These are phyloP conservation scores for Cynopterus sphinx DNA, from an alignment of 2,797 vertebrate species.

Conservation along the genomic window DNA sequence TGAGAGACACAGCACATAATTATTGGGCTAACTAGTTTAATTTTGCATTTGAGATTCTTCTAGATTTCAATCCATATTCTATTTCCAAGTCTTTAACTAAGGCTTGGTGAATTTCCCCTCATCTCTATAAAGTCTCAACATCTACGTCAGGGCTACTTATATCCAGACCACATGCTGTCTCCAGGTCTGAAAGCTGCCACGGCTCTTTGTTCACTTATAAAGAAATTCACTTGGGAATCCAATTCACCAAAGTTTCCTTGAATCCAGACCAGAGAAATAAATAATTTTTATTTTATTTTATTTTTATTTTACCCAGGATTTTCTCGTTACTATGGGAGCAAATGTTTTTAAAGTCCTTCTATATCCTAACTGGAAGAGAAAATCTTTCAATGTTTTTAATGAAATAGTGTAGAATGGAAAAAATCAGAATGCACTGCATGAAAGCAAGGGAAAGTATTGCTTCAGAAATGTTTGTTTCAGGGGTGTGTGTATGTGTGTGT, in stretches of 20 bases:
- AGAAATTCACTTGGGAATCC: background rate
- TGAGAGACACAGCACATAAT: background rate
- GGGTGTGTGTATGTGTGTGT: background rate
- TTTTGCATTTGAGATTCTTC: constrained; percentile 15
- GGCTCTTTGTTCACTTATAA: background rate
- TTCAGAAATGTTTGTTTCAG: background rate
- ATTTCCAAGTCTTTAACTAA: background rate
- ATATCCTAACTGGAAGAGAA: background rate
- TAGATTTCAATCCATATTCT: constrained; percentile 5
- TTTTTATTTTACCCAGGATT: background rate
- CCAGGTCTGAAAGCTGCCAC: background rate
- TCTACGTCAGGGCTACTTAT: background rate
- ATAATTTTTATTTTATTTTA: background rate
- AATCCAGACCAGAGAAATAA: background rate
- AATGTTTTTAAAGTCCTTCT: constrained; percentile 19
- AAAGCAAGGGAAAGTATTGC: background rate
- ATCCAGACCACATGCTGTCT: background rate
- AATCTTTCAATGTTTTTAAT: constrained; percentile 23
- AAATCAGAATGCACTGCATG: background rate
- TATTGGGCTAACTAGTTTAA: background rate
- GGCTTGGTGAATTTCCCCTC: background rate
- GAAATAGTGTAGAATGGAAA: background rate
- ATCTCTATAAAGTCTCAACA: background rate
- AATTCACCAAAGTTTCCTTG: background rate
- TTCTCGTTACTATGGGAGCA: background rate